Evolutionary conservation across 1,140 invertebrate genomes (phyloP), one percentile per base, ranked within the genome.

Genomic region (Oryzaephilus surinamensis): DNA sequence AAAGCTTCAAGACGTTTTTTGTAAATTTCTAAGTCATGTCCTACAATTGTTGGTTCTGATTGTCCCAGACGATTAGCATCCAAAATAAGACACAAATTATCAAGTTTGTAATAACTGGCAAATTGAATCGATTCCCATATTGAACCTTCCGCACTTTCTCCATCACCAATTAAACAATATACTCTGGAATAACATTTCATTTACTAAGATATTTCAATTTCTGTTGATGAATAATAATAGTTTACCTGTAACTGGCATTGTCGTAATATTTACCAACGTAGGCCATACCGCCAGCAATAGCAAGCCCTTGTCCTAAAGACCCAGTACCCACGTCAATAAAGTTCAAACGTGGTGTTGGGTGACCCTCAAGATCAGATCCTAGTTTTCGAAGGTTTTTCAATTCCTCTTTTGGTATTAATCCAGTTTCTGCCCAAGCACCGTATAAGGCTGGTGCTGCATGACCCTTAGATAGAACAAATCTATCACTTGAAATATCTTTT

Each of bases 281-380:
- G 1, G 97, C 95, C 95, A 99, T 99, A 31, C 96, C 97, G 55
- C 84, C 86, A 20, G 92, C 93, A 51, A 90, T 83, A 30, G 91
- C 88, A 5, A 99, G 67, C 10, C 97, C 97, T 69, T 99, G 97
- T 6, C 97, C 96, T 32, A 99, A 67, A 1, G 96, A 99, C 11
- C 96, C 96, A 28, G 95, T 98, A 40, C 91, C 96, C 24, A 99
- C 95, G 73, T 99, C 97, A 40, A 99, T 76, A 67, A 99, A 99
- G 60, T 86, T 90, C 17, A 99, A 70, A 50, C 95, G 76, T 1
- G 97, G 97, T 2, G 97, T 99, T 23, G 97, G 97, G 68, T 99
- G 97, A 29, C 97, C 96, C 61, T 99, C 95, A 10, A 99, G 72
- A 65, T 99, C 94, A 43, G 81, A 91, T 52, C 89, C 81, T 43